A percentile compares a stretch with the other conserved stretches of the same genome.
Evolutionary conservation across 2,797 vertebrate genomes (phyloP).

Genomic region (Columba guinea): DNA sequence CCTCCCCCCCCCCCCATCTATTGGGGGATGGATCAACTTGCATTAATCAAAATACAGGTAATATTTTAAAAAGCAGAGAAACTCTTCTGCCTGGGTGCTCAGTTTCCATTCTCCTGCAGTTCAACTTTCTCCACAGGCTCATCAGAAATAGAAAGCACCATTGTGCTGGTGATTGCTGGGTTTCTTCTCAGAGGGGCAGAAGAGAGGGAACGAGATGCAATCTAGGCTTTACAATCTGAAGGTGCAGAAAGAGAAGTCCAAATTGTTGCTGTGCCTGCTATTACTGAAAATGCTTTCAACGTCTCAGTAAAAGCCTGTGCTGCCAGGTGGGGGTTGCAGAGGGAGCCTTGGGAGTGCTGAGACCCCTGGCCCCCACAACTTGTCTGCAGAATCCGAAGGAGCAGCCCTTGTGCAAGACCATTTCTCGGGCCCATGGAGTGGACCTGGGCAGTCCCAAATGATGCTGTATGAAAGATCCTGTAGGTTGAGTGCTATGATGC

Average conservation of each 20-base stretch:
- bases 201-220: background rate
- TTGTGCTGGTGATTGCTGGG: slow-evolving; percentile 1
- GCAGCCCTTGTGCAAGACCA: accelerated
- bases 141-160: background rate
- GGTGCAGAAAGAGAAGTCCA: background rate
- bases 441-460: background rate
- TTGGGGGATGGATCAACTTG: background rate
- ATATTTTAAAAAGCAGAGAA: background rate
- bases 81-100: background rate
- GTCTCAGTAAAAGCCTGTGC: background rate
- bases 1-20: background rate
- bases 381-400: background rate
- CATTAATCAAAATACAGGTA: background rate
- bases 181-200: background rate
- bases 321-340: background rate
- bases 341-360: background rate
- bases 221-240: background rate
- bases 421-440: accelerated
- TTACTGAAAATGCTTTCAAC: background rate
- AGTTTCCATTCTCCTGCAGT: background rate
- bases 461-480: background rate
- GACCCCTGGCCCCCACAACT: accelerated
- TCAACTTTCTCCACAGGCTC: background rate
- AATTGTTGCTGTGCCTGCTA: background rate
- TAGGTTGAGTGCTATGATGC: no score